These are phyloP conservation scores for Zaprionus taronus DNA, from an alignment of 1,140 invertebrate genomes.

Conservation along the genomic window DNA sequence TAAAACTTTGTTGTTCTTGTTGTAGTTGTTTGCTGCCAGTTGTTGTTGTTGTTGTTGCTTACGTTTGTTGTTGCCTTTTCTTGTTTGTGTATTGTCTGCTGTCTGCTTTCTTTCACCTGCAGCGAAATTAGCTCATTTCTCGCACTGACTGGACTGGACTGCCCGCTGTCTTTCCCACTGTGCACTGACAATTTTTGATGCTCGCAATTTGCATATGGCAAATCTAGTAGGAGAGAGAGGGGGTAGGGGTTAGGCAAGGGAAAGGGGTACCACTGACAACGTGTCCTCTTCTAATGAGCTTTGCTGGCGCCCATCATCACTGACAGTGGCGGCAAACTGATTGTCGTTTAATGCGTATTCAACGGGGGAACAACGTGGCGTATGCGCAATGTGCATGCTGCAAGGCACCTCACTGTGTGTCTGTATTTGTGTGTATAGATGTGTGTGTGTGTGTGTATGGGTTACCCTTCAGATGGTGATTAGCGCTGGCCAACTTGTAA, in stretches of 20 bases:
- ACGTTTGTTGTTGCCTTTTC: slow-evolving; percentile 18
- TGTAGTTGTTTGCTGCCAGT: not conserved
- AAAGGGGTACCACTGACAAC: not conserved
- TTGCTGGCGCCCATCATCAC: slow-evolving; percentile 24
- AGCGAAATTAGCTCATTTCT: slow-evolving; percentile 30
- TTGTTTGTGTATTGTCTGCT: slow-evolving; percentile 1
- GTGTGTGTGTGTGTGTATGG: not conserved
- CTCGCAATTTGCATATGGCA: slow-evolving; percentile 60
- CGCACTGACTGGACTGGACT: slow-evolving; percentile 12
- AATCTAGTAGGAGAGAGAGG: not conserved
- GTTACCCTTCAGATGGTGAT: slow-evolving; percentile 57
- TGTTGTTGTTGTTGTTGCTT: slow-evolving; percentile 1
- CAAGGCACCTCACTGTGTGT: slow-evolving; percentile 17
- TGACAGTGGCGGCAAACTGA: slow-evolving; percentile 32
- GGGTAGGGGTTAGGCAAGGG: not conserved
- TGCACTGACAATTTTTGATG: slow-evolving; percentile 38
- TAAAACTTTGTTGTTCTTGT: slow-evolving; percentile 17
- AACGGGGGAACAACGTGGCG: slow-evolving; percentile 14
- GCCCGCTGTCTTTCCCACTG: slow-evolving; percentile 24
- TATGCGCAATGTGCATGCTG: slow-evolving; percentile 44
- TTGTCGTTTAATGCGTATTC: slow-evolving; percentile 30
- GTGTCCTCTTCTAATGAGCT: slow-evolving; percentile 50
- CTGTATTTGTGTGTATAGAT: slow-evolving; percentile 27
- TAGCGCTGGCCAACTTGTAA: slow-evolving; percentile 49
- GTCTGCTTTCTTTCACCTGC: slow-evolving; percentile 26